These are phyloP conservation scores for Cephalopachus bancanus DNA, from an alignment of 2,797 vertebrate species.

Conservation along the genomic window DNA sequence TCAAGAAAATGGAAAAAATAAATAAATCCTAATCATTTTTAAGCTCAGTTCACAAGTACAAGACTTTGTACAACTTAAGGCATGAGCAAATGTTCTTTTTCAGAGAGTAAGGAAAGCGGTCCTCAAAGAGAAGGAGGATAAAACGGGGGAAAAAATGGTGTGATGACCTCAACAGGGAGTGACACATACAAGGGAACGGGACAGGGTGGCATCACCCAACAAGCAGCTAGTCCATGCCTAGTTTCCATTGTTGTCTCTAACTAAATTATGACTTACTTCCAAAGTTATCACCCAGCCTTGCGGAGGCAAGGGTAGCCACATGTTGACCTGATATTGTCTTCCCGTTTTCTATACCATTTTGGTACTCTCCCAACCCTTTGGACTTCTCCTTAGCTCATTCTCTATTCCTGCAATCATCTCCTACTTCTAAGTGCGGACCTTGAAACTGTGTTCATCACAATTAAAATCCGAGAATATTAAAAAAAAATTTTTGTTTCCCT, in stretches of 20 bases:
- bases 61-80: slow-evolving; percentile 1
- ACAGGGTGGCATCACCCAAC: not conserved
- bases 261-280: not conserved
- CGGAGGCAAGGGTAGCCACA: not conserved
- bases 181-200: not conserved
- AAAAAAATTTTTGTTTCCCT: not conserved
- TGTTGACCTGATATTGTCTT: not conserved
- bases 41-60: not conserved
- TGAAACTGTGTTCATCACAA: slow-evolving; percentile 1
- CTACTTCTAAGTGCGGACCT: slow-evolving; percentile 19
- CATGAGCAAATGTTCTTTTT: slow-evolving; percentile 3
- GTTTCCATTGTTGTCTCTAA: not conserved
- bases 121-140: not conserved
- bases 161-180: not conserved
- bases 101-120: not conserved
- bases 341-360: not conserved
- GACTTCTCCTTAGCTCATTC: not conserved
- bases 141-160: not conserved
- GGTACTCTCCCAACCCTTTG: not conserved
- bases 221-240: not conserved
- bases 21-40: slow-evolving; percentile 4
- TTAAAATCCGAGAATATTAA: slow-evolving; percentile 29
- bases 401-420: not conserved
- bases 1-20: not conserved
- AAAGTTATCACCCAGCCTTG: not conserved